Base-by-base conservation (phyloP, 2,888 invertebrate genomes). In the Pyrgus malvae region DNA sequence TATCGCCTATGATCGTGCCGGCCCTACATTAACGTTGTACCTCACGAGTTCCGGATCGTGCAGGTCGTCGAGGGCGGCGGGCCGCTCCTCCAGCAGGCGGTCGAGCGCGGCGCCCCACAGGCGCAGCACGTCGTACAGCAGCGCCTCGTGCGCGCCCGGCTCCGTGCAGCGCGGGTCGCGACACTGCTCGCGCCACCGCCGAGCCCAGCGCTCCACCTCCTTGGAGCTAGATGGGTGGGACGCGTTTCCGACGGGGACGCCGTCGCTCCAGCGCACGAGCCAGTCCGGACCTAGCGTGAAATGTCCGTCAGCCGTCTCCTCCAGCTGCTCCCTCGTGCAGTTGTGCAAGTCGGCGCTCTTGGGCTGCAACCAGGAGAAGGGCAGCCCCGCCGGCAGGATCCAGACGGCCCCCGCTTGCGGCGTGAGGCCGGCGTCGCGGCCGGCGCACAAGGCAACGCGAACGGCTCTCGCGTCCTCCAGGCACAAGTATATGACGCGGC, bases 401-500 rank as follows among this genome's bases (percentile, higher is more conserved):
- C 97, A 98, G 1, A 95, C 95, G 77, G 95, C 96, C 31, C 95
- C 96, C 63, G 94, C 80, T 41, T 78, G 74, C 0, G 93, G 93
- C 16, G 93, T 92, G 92, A 96, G 95, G 59, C 93, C 91, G 59
- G 92, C 90, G 67, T 88, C 91, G 71, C 90, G 93, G 0, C 96
- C 97, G 72, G 95, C 95, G 75, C 97, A 98, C 92, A 98, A 93
- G 9, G 97, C 94, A 53, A 93, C 92, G 25, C 95, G 91, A 21
- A 93, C 94, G 4, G 93, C 94, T 16, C 93, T 92, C 62, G 92
- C 91, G 66, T 94, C 96, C 69, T 95, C 94, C 44, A 95, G 93
- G 73, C 95, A 95, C 5, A 95, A 94, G 62, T 96, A 95, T 48
- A 98, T 93, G 27, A 98, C 94, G 64, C 93, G 92, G 0, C 94